Evolutionary conservation across 2,888 invertebrate species (phyloP).

Genomic region (Chymomyza amoena): DNA sequence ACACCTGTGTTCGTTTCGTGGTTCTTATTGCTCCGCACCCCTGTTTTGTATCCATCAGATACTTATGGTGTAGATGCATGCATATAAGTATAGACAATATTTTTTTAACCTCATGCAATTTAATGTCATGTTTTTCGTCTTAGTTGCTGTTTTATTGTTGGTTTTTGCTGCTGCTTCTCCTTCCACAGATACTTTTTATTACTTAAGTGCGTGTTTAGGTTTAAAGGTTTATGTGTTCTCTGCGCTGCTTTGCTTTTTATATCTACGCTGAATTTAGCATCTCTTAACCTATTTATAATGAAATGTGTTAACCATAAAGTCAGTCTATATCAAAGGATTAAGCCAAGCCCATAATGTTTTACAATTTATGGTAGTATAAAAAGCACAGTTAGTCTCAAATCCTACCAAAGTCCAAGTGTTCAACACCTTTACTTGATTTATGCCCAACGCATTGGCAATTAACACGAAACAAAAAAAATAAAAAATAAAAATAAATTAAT

Average conservation of each 20-base stretch:
- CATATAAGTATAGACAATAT: slow-evolving; percentile 28
- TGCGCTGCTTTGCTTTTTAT: slow-evolving; percentile 44
- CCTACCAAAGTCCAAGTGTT: slow-evolving; percentile 10
- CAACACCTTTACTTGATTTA: slow-evolving; percentile 41
- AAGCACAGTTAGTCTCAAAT: slow-evolving; percentile 58
- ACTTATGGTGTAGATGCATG: neutral
- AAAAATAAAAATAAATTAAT: slow-evolving; percentile 9
- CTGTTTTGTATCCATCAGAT: neutral
- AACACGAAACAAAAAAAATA: slow-evolving; percentile 19
- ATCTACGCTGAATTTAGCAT: slow-evolving; percentile 60
- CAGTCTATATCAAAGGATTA: neutral
- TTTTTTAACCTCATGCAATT: slow-evolving; percentile 66
- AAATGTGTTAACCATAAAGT: slow-evolving; percentile 52
- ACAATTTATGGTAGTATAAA: slow-evolving; percentile 49
- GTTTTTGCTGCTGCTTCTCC: slow-evolving; percentile 24
- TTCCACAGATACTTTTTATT: slow-evolving; percentile 54
- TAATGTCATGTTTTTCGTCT: slow-evolving; percentile 73
- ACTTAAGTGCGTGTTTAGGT: slow-evolving; percentile 73
- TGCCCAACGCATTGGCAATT: neutral
- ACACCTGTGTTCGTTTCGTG: slow-evolving; percentile 62
- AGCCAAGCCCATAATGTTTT: slow-evolving; percentile 43
- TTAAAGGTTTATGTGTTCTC: slow-evolving; percentile 66
- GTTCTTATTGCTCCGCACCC: slow-evolving; percentile 16
- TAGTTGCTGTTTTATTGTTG: slow-evolving; percentile 50
- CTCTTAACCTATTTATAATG: slow-evolving; percentile 73